Conservation (phyloP, 2,888 invertebrate genomes). For the Hirudinaria manillensis region DNA sequence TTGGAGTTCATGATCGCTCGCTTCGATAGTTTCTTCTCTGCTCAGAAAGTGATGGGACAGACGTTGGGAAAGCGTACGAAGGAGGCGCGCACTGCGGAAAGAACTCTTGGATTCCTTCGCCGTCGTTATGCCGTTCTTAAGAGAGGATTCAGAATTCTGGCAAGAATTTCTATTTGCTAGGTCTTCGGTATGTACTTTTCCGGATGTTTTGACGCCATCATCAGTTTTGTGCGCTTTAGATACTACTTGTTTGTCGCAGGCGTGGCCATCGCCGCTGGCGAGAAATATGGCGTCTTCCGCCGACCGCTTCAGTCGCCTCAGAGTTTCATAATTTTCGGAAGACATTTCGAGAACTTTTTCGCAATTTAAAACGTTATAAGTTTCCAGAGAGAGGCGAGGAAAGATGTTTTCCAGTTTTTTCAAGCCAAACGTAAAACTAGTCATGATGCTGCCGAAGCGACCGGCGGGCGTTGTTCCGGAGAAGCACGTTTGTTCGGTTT, state of each 20-base stretch:
- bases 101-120: background rate
- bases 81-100: background rate
- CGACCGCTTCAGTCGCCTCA: background rate
- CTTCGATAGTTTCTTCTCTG: background rate
- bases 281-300: slow-evolving; percentile 15
- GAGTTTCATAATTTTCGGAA: background rate
- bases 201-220: background rate
- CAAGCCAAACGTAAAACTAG: slow-evolving; percentile 3
- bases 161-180: too few relatives aligned
- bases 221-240: background rate
- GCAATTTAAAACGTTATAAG: background rate
- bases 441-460: background rate
- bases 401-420: slow-evolving; percentile 4
- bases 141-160: background rate
- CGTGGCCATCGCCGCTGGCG: background rate
- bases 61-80: slow-evolving; percentile 2
- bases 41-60: background rate
- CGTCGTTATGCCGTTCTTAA: background rate
- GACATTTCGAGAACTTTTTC: slow-evolving; percentile 2
- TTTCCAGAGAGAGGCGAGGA: slow-evolving; percentile 3
- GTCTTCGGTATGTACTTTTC: too few relatives aligned
- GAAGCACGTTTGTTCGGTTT: background rate
- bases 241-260: background rate
- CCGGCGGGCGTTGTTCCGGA: background rate
- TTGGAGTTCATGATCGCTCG: background rate